Percentiles rank a stretch among this genome's conserved stretches.
Evolutionary conservation across 2,113 vertebrate genomes (phyloP).

Genomic region (Vireo altiloquus): DNA sequence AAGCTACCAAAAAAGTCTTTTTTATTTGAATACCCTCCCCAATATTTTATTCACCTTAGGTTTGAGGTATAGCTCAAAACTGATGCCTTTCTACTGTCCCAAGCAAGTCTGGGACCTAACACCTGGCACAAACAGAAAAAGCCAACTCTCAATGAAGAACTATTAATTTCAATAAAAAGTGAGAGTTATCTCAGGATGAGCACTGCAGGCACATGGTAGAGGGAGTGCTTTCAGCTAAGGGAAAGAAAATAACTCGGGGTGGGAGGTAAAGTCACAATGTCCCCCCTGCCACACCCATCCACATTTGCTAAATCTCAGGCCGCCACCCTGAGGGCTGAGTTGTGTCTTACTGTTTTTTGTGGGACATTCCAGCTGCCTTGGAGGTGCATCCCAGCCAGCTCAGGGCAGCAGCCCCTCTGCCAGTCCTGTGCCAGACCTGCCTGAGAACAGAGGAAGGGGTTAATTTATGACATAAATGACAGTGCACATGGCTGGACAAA

Average conservation of each 20-base stretch:
- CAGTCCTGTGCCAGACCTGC: background rate
- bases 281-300: background rate
- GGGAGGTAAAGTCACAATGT: background rate
- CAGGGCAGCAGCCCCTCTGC: background rate
- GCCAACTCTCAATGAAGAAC: background rate
- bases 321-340: rapidly evolving
- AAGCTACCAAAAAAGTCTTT: too few species aligned
- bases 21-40: background rate
- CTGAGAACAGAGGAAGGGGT: background rate
- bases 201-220: background rate
- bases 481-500: background rate
- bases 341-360: background rate
- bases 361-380: background rate
- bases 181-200: background rate
- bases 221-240: background rate
- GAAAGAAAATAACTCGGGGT: rapidly evolving
- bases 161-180: background rate
- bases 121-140: background rate
- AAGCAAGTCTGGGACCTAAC: background rate
- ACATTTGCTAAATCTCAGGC: rapidly evolving
- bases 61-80: background rate
- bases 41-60: background rate
- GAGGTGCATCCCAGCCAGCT: background rate
- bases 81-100: background rate
- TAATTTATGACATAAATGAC: background rate